phyloP scores from a whole-genome alignment of 2,797 vertebrate species.

The Coranthus polyacanthus region DNA sequence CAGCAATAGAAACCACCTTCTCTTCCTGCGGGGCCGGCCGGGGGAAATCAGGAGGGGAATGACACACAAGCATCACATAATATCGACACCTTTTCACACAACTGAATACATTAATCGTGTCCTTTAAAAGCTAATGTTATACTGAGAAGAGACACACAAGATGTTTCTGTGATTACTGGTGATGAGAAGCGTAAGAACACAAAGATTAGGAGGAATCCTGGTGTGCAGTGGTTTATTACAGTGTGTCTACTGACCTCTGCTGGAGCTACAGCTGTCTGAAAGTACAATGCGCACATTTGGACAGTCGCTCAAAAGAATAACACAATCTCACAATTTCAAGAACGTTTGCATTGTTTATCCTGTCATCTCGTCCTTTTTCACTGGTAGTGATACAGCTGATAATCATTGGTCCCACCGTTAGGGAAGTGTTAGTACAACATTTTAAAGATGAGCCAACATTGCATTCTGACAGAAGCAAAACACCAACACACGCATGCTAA shows the following conservation, averaged over 20 bases:
- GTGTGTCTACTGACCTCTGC: conserved; percentile 48
- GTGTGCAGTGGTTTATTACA: conserved; percentile 51
- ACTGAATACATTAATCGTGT: conserved; percentile 69
- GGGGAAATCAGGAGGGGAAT: conserved; percentile 43
- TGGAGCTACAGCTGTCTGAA: conserved; percentile 53
- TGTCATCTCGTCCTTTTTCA: conserved; percentile 16
- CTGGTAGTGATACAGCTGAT: conserved; percentile 21
- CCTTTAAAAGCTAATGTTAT: conserved; percentile 78
- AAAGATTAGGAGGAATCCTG: conserved; percentile 51
- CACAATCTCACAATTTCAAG: conserved; percentile 18
- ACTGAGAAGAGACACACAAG: conserved; percentile 69
- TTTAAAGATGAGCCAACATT: conserved; percentile 47
- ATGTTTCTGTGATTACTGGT: conserved; percentile 55
- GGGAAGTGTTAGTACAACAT: conserved; percentile 49
- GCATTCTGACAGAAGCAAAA: conserved; percentile 70
- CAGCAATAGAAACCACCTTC: conserved; percentile 48
- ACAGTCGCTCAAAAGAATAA: conserved; percentile 34
- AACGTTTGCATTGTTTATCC: conserved; percentile 19
- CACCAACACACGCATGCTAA: conserved; percentile 58
- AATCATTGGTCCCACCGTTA: conserved; percentile 58
- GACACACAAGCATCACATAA: conserved; percentile 79
- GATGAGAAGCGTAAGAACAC: conserved; percentile 64
- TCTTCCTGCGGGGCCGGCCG: conserved; percentile 42
- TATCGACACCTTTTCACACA: conserved; percentile 73
- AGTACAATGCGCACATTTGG: conserved; percentile 19